These are phyloP conservation scores for Bombus confusus DNA, from an alignment of 1,140 invertebrate genomes.

Conservation along the genomic window DNA sequence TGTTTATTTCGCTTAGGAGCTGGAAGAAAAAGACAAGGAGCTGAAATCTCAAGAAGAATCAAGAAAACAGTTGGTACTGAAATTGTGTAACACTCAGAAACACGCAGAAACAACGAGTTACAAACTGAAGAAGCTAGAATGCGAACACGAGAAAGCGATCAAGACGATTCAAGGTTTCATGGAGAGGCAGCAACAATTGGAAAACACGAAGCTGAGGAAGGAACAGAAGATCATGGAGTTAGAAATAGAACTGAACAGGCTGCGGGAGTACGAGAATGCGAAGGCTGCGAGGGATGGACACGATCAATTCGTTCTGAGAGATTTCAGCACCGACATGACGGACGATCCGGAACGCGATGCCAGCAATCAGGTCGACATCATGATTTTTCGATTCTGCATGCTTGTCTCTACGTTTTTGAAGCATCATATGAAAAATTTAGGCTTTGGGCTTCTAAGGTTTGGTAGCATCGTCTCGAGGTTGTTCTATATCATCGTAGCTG, in stretches of 20 bases:
- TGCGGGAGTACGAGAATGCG: slow-evolving; percentile 54
- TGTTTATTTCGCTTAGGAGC: slow-evolving; percentile 61
- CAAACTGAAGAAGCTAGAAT: slow-evolving; percentile 74
- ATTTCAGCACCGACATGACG: slow-evolving; percentile 60
- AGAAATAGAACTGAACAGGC: slow-evolving; percentile 73
- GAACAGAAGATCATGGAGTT: slow-evolving; percentile 73
- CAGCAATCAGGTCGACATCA: slow-evolving; percentile 76
- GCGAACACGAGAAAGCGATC: slow-evolving; percentile 74
- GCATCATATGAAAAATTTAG: slow-evolving; percentile 27
- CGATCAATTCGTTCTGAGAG: slow-evolving; percentile 55
- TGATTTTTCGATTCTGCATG: slow-evolving; percentile 50
- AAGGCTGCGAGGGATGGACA: slow-evolving; percentile 46
- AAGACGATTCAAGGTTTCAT: slow-evolving; percentile 80
- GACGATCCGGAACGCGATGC: slow-evolving; percentile 74
- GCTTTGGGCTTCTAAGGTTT: not conserved
- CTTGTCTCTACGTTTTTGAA: slow-evolving; percentile 51
- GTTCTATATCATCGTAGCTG: not conserved
- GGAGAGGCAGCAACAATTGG: slow-evolving; percentile 71
- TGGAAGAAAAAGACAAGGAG: slow-evolving; percentile 74
- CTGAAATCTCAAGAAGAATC: slow-evolving; percentile 71
- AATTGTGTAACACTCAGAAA: slow-evolving; percentile 74
- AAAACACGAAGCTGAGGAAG: slow-evolving; percentile 72
- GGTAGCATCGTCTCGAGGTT: not conserved
- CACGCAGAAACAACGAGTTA: slow-evolving; percentile 62
- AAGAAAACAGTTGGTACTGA: slow-evolving; percentile 75